Conservation (phyloP, 2,797 vertebrate species). For the Chiroxiphia lanceolata region DNA sequence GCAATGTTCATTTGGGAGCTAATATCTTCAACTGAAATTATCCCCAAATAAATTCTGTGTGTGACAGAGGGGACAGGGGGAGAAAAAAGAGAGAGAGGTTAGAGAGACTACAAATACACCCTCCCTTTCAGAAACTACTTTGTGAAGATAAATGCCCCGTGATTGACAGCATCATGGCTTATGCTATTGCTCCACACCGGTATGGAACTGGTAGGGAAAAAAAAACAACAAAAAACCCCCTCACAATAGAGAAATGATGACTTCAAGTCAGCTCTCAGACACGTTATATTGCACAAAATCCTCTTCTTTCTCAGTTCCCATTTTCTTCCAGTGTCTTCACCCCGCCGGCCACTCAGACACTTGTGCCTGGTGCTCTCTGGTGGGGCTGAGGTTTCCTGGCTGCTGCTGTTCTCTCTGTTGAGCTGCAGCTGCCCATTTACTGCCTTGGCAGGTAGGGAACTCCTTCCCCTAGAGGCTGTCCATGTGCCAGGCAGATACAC, state of each 20-base stretch:
- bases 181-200: not conserved
- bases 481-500: fast-evolving
- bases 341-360: not conserved
- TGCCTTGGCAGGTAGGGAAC: not conserved
- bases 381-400: not conserved
- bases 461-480: not conserved
- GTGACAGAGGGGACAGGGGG: not conserved
- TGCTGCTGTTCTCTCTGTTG: not conserved
- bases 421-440: not conserved
- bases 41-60: not conserved
- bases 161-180: not conserved
- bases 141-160: not conserved
- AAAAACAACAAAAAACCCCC: not conserved
- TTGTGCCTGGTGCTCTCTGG: not conserved
- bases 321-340: not conserved
- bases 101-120: not conserved
- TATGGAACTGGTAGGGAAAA: not conserved
- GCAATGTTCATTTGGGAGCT: not conserved
- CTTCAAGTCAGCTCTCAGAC: not conserved
- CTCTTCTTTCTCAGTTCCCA: not conserved
- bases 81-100: not conserved
- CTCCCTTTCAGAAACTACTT: not conserved
- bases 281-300: not conserved
- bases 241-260: not conserved
- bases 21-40: not conserved